A percentile compares a stretch with the other conserved stretches of the same genome.
These are phyloP conservation scores for Lutjanus campechanus DNA, from an alignment of 2,797 vertebrate genomes.

Conservation along the genomic window DNA sequence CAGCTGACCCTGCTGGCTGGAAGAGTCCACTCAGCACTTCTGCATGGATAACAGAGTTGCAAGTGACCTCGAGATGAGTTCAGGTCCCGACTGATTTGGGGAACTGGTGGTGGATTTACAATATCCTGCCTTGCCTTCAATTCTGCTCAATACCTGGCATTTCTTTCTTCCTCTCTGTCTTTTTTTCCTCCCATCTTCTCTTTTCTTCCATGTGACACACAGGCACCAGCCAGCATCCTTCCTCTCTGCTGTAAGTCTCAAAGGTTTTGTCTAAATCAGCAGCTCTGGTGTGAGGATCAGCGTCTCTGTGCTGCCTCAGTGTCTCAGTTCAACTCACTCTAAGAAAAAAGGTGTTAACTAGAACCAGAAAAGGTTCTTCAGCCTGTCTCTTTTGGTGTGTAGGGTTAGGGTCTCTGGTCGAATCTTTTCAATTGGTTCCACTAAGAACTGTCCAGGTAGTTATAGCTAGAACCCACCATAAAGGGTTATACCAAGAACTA, in stretches of 20 bases:
- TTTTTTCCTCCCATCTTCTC: neutral
- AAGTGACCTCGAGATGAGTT: slow-evolving; percentile 57
- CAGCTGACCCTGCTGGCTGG: slow-evolving; percentile 51
- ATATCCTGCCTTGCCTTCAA: slow-evolving; percentile 33
- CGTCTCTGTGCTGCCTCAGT: slow-evolving; percentile 18
- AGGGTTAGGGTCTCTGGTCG: no score
- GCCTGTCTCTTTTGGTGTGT: no score
- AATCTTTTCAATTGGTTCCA: no score
- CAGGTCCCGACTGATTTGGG: slow-evolving; percentile 44
- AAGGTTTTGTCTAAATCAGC: slow-evolving; percentile 45
- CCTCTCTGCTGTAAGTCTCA: neutral
- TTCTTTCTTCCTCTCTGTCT: slow-evolving; percentile 6
- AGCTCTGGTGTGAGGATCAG: slow-evolving; percentile 27
- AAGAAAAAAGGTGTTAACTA: no score
- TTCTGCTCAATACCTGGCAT: slow-evolving; percentile 31
- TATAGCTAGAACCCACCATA: no score
- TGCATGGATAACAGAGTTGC: slow-evolving; percentile 44
- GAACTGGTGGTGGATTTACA: slow-evolving; percentile 55
- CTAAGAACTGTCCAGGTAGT: no score
- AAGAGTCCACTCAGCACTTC: slow-evolving; percentile 66
- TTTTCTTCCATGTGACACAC: slow-evolving; percentile 4
- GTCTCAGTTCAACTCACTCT: slow-evolving; percentile 11
- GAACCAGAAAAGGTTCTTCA: no score
- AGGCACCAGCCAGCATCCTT: neutral
- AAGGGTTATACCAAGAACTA: no score